Evolutionary conservation across 2,888 invertebrate genomes (phyloP), one percentile per base, ranked within the genome.

Genomic region (Lymantria monacha): DNA sequence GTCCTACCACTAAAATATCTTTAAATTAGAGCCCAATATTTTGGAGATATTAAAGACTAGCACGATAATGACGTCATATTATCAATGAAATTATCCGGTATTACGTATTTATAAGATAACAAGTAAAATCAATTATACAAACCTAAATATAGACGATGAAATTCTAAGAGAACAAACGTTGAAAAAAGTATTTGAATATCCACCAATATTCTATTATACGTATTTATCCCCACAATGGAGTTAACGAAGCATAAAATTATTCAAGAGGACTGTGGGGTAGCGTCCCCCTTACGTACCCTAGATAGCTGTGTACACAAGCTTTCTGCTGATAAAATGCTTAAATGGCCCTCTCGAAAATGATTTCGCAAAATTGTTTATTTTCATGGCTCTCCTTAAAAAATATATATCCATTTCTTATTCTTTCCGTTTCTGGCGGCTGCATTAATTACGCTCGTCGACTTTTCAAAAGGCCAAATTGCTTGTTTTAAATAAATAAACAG

Each of bases 191-290:
- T 73, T 71, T 61, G 46, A 58, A 49, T 55, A 54, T 51, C 55
- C 53, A 60, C 59, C 69, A 59, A 66, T 69, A 68, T 70, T 72
- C 69, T 76, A 81, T 82, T 80, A 79, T 75, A 74, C 74, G 76
- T 81, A 81, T 82, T 81, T 81, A 73, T 56, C 71, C 63, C 72
- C 70, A 87, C 83, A 87, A 88, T 84, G 69, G 79, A 79, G 70
- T 80, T 82, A 89, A 88, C 86, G 85, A 86, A 85, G 82, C 83
- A 75, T 79, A 81, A 87, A 88, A 87, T 89, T 85, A 87, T 85
- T 83, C 83, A 76, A 72, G 74, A 74, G 75, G 74, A 76, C 77
- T 83, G 80, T 78, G 80, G 83, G 74, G 80, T 87, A 85, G 15
- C 79, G 79, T 81, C 78, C 78, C 74, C 78, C 81, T 80, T 66